Evolutionary conservation across 2,797 vertebrate species (phyloP).

Genomic region (Emydoidea blandingii): DNA sequence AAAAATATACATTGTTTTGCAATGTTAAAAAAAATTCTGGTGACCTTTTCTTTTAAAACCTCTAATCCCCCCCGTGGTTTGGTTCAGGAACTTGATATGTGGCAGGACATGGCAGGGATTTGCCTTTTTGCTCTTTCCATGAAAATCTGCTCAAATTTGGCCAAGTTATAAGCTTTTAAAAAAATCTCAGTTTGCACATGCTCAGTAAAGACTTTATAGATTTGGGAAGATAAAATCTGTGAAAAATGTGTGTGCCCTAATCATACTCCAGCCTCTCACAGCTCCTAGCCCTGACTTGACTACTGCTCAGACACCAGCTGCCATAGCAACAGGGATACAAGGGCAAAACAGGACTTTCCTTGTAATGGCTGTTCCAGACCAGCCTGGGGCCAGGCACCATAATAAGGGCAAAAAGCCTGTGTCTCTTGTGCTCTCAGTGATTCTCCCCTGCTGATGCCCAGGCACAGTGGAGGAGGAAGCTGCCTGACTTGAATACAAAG

Average conservation of each 20-base stretch:
- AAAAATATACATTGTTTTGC: not conserved
- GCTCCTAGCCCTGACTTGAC: not conserved
- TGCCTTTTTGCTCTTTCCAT: not conserved
- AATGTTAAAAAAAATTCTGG: not conserved
- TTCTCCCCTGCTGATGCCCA: not conserved
- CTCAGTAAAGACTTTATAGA: not conserved
- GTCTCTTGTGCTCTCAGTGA: no score
- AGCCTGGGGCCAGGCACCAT: no score
- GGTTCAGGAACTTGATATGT: no score
- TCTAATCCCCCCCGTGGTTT: no score
- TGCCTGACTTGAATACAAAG: not conserved
- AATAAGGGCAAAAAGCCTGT: no score
- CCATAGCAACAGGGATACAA: no score
- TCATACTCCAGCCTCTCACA: not conserved
- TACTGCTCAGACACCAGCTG: no score
- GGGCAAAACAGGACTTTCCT: not conserved
- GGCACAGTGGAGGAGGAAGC: not conserved
- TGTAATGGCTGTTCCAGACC: not conserved
- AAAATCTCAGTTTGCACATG: accelerated
- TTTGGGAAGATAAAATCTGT: not conserved
- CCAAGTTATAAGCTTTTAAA: not conserved
- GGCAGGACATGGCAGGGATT: no score
- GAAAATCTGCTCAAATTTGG: not conserved
- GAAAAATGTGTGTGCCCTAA: not conserved
- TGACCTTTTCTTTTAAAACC: no score